These are phyloP conservation scores for Mechanitis messenoides DNA, from an alignment of 2,888 invertebrate genomes.

Conservation along the genomic window DNA sequence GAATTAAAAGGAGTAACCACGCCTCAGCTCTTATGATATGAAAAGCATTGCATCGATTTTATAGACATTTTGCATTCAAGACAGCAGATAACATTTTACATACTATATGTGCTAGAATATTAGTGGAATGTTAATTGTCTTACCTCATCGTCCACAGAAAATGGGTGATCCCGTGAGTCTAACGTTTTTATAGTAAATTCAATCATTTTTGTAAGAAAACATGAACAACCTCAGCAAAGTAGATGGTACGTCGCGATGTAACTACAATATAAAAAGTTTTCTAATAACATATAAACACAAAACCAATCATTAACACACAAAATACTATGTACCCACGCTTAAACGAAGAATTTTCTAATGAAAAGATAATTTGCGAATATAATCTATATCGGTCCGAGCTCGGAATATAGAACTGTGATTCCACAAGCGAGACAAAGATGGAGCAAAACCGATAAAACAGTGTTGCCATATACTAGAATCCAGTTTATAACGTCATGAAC, in stretches of 20 bases:
- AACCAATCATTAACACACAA: slow-evolving; percentile 4
- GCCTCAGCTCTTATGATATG: slow-evolving; percentile 9
- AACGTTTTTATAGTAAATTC: slow-evolving; percentile 92
- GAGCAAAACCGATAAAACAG: slow-evolving; percentile 12
- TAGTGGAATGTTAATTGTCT: slow-evolving; percentile 54
- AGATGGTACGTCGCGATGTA: slow-evolving; percentile 14
- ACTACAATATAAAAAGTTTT: slow-evolving; percentile 18
- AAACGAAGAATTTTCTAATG: slow-evolving; percentile 21
- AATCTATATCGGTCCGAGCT: slow-evolving; percentile 11
- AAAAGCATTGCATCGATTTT: slow-evolving; percentile 7
- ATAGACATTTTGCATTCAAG: not conserved
- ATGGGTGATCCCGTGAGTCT: slow-evolving; percentile 90
- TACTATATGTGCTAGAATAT: slow-evolving; percentile 2
- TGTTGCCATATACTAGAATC: slow-evolving; percentile 18
- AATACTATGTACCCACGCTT: slow-evolving; percentile 15
- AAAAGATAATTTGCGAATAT: slow-evolving; percentile 15
- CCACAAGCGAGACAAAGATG: slow-evolving; percentile 17
- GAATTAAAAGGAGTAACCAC: slow-evolving; percentile 6
- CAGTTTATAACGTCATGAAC: slow-evolving; percentile 6
- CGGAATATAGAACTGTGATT: slow-evolving; percentile 9
- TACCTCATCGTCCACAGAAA: slow-evolving; percentile 90
- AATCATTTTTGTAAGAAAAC: slow-evolving; percentile 75
- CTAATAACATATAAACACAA: slow-evolving; percentile 3
- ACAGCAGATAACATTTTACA: too few species aligned
- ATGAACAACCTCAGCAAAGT: slow-evolving; percentile 20